Evolutionary conservation across 2,113 vertebrate species (phyloP).

Genomic region (Vireo altiloquus): DNA sequence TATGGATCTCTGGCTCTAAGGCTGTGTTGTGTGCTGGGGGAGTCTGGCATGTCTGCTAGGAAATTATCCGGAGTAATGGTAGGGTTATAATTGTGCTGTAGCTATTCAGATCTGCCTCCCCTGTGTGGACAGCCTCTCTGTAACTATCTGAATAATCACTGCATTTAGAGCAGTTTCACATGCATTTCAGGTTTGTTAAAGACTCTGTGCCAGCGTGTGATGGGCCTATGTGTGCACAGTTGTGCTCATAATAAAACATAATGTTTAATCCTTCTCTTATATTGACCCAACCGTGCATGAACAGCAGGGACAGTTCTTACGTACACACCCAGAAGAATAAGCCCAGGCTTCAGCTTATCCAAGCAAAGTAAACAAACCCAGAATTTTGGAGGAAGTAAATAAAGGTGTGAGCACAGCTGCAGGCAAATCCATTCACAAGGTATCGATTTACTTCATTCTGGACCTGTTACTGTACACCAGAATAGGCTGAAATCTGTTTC

Average conservation of each 20-base stretch:
- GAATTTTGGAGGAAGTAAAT: not conserved
- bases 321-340: not conserved
- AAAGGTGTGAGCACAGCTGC: slow-evolving; percentile 3
- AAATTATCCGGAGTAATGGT: not conserved
- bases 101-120: slow-evolving; percentile 35
- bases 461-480: not conserved
- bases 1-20: slow-evolving; percentile 26
- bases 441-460: not conserved
- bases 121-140: not conserved
- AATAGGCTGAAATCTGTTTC: not conserved
- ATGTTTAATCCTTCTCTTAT: not conserved
- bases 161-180: not conserved
- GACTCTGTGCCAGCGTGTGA: not conserved
- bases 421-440: not conserved
- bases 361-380: not conserved
- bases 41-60: not conserved
- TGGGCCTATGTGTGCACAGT: not conserved
- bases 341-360: not conserved
- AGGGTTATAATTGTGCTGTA: slow-evolving; percentile 21
- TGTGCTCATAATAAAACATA: not conserved
- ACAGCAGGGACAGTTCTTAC: not conserved
- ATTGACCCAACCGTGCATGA: not conserved
- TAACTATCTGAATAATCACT: slow-evolving; percentile 10
- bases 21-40: not conserved
- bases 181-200: slow-evolving; percentile 2